Percentiles rank a stretch among this genome's conserved stretches.
Conservation (phyloP, 2,113 vertebrate species). For the Mastomys natalensis region DNA sequence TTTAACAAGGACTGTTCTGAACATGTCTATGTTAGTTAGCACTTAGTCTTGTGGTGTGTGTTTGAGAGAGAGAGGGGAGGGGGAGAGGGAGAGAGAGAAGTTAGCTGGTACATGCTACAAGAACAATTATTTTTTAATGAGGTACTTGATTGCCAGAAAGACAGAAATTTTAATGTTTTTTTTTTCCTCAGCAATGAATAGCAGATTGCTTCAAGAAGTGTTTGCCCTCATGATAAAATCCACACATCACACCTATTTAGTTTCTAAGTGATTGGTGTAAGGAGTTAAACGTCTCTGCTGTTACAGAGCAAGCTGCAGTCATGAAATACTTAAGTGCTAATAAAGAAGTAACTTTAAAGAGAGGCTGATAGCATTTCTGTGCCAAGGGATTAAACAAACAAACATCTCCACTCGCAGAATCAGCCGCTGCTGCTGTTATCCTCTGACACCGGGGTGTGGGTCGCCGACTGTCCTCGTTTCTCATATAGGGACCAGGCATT, state of each 20-base stretch:
- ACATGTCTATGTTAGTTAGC: conserved; percentile 71
- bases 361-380: neutral
- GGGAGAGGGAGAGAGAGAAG: too few relatives aligned
- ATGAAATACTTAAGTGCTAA: neutral
- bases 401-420: neutral
- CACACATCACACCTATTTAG: conserved; percentile 73
- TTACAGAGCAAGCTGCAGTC: conserved; percentile 70
- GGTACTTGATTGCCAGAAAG: neutral
- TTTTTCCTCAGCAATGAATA: conserved; percentile 68
- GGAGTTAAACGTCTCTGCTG: conserved; percentile 38
- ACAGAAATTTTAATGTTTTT: conserved; percentile 45
- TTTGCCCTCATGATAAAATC: conserved; percentile 64
- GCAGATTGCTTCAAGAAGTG: conserved; percentile 77
- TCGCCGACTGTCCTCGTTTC: neutral
- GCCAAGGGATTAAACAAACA: neutral
- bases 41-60: neutral
- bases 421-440: neutral
- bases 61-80: neutral
- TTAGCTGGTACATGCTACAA: conserved; percentile 74
- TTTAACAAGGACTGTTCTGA: conserved; percentile 82
- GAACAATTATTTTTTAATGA: neutral
- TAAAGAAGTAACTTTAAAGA: neutral
- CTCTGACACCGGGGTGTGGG: neutral
- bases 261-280: conserved; percentile 43
- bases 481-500: neutral